phyloP scores from a whole-genome alignment of 2,113 vertebrate genomes.

The Anhinga rufa region DNA sequence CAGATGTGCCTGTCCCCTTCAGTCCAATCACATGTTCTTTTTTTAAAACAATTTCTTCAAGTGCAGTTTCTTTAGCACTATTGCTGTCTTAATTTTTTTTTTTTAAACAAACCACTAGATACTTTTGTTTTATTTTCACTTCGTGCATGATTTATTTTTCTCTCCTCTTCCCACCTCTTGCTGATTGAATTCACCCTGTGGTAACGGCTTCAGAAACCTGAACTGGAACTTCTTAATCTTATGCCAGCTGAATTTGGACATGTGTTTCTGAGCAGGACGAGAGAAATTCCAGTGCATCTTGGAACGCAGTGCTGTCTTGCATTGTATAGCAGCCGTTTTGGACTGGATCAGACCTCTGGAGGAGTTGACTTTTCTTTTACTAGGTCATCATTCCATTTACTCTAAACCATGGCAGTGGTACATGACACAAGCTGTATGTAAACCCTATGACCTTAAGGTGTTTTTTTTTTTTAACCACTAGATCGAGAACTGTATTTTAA shows the following conservation, averaged over 20 bases:
- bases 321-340: neutral
- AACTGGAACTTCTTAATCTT: neutral
- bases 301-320: neutral
- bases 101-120: slow-evolving; percentile 69
- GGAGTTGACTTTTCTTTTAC: neutral
- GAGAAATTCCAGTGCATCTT: neutral
- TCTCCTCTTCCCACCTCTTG: slow-evolving; percentile 11
- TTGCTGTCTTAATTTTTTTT: slow-evolving; percentile 41
- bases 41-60: neutral
- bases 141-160: neutral
- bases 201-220: slow-evolving; percentile 24
- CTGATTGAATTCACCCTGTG: slow-evolving; percentile 24
- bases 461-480: slow-evolving; percentile 71
- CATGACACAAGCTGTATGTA: slow-evolving; percentile 28
- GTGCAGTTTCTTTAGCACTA: slow-evolving; percentile 25
- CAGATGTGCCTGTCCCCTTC: neutral
- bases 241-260: neutral
- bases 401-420: slow-evolving; percentile 33
- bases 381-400: slow-evolving; percentile 64
- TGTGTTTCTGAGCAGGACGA: neutral
- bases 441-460: slow-evolving; percentile 12
- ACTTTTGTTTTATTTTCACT: neutral
- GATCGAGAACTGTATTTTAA: slow-evolving; percentile 17
- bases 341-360: slow-evolving; percentile 31
- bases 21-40: neutral